Evolutionary conservation across 2,888 invertebrate species (phyloP), one percentile per base, ranked within the genome.

Genomic region (Brenthis ino): DNA sequence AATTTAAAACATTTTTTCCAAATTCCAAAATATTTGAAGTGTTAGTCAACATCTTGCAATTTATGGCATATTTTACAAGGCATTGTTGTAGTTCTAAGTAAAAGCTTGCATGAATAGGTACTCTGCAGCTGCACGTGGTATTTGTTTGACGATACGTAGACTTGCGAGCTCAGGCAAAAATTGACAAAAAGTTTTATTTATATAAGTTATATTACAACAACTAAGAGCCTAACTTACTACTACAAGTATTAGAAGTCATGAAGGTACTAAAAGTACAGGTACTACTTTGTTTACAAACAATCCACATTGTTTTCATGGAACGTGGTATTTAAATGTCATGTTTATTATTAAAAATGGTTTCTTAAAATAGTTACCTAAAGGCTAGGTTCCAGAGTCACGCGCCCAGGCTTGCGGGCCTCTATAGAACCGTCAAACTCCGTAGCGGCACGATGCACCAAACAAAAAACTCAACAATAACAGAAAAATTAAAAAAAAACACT

Each of bases 381-480:
- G 93, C 93, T 91, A 87, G 88, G 86, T 88, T 85, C 87, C 86
- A 83, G 84, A 85, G 84, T 82, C 82, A 84, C 84, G 87, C 86
- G 89, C 86, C 88, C 91, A 90, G 89, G 85, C 87, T 84, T 82
- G 85, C 11, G 79, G 83, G 85, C 88, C 88, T 87, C 86, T 85
- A 78, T 83, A 86, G 88, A 85, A 85, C 86, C 87, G 84, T 80
- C 89, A 88, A 86, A 86, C 89, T 90, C 86, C 85, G 86, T 81
- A 86, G 88, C 89, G 90, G 85, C 90, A 87, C 91, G 91, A 89
- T 91, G 90, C 93, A 93, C 93, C 89, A 91, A 91, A 91, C 91
- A 91, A 91, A 92, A 91, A 92, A 91, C 89, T 91, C 81, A 92
- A 93, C 91, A 93, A 93, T 88, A 91, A 93, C 89, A 90, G 68